Percentiles rank a stretch among this genome's conserved stretches.
phyloP scores from a whole-genome alignment of 2,888 invertebrate species.

The Parascotia fuliginaria region DNA sequence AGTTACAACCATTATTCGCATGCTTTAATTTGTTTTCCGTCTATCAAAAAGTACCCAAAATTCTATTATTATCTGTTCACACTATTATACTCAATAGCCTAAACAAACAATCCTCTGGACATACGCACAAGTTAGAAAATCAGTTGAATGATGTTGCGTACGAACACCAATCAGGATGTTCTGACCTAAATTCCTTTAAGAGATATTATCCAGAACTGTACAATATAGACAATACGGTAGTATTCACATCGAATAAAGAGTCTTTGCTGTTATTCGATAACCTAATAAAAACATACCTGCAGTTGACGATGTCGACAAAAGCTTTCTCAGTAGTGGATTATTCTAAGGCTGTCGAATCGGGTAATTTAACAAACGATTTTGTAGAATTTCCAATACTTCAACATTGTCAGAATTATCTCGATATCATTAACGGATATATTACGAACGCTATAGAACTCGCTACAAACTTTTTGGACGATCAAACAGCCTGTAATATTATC shows the following conservation, averaged over 20 bases:
- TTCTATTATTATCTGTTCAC: conserved; percentile 45
- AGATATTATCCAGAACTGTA: conserved; percentile 65
- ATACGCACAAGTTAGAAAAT: conserved; percentile 26
- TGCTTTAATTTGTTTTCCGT: conserved; percentile 57
- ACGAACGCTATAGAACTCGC: conserved; percentile 58
- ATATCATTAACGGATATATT: conserved; percentile 76
- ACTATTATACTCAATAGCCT: conserved; percentile 47
- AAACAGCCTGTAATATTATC: conserved; percentile 70
- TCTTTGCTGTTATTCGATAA: conserved; percentile 78
- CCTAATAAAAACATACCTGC: conserved; percentile 48
- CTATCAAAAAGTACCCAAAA: conserved; percentile 63
- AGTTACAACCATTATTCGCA: conserved; percentile 37
- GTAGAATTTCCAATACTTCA: conserved; percentile 83
- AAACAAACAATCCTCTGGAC: conserved; percentile 24
- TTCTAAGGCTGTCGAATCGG: conserved; percentile 74
- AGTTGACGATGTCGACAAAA: conserved; percentile 36
- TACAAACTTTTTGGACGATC: conserved; percentile 58
- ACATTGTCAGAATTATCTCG: conserved; percentile 78
- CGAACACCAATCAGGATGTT: conserved; percentile 33
- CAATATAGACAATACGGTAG: conserved; percentile 29
- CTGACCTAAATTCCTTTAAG: conserved; percentile 45
- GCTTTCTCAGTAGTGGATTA: conserved; percentile 78
- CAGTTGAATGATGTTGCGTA: conserved; percentile 54
- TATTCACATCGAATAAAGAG: conserved; percentile 64
- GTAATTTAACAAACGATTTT: conserved; percentile 76